phyloP scores from a whole-genome alignment of 92 coral and sea anemone species.

The Paragorgia papillata region DNA sequence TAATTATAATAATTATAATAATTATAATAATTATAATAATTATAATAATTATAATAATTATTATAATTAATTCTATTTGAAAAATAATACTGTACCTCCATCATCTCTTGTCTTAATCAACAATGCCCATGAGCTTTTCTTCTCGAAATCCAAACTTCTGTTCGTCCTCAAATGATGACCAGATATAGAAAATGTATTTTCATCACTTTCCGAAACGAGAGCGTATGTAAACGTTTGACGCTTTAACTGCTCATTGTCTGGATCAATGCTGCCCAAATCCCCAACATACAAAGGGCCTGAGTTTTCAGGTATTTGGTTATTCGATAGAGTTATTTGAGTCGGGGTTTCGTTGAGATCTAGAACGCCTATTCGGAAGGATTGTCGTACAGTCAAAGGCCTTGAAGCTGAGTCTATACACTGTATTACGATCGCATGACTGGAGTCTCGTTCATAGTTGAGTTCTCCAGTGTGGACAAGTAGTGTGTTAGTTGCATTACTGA shows the following conservation, averaged over 20 bases:
- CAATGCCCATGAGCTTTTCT: conserved; percentile 61
- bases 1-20: too few relatives aligned
- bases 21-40: too few relatives aligned
- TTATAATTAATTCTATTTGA: too few relatives aligned
- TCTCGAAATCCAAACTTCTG: conserved; percentile 79
- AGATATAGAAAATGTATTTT: conserved; percentile 59
- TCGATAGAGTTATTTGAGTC: conserved; percentile 23
- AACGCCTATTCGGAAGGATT: conserved; percentile 29
- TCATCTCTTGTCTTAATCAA: conserved; percentile 73
- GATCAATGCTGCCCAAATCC: conserved; percentile 8
- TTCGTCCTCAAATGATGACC: conserved; percentile 69
- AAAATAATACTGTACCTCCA: conserved; percentile 53
- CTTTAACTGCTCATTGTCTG: conserved; percentile 1
- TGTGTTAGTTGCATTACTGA: conserved; percentile 34
- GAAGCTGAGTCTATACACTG: conserved; percentile 78
- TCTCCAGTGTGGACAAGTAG: conserved; percentile 78
- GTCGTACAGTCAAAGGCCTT: conserved; percentile 7
- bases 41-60: too few relatives aligned
- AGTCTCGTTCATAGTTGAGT: conserved; percentile 69
- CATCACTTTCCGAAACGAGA: conserved; percentile 29
- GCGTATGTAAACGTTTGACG: conserved; percentile 13
- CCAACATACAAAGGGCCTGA: conserved; percentile 30
- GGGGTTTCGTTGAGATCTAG: conserved; percentile 34
- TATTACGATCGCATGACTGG: conserved; percentile 55
- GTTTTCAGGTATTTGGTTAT: conserved; percentile 19